Percentiles rank a stretch among this genome's conserved stretches.
These are phyloP conservation scores for Myotis vivesi DNA, from an alignment of 2,797 vertebrate genomes.

Conservation along the genomic window DNA sequence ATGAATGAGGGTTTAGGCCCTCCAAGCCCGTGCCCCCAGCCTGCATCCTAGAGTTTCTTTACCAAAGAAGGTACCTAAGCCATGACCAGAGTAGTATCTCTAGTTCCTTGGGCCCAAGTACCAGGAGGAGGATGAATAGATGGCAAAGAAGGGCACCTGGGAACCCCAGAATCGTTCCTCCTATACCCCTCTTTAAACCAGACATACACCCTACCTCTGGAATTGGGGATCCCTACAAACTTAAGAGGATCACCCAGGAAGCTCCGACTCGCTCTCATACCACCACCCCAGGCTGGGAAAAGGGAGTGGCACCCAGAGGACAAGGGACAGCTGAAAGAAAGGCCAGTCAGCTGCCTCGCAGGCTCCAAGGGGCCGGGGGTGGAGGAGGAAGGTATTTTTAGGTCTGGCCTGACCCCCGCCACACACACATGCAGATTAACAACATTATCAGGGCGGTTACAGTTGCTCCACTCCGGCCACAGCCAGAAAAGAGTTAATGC, in stretches of 20 bases:
- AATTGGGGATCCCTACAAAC: neutral
- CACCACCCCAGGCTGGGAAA: constrained; percentile 12
- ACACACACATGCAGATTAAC: constrained; percentile 54
- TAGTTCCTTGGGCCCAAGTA: neutral
- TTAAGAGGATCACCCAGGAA: neutral
- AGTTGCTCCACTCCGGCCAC: constrained; percentile 26
- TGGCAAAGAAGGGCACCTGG: neutral
- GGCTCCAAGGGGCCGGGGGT: constrained; percentile 69
- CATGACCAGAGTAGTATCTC: neutral
- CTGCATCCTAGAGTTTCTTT: constrained; percentile 34
- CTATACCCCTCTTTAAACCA: neutral
- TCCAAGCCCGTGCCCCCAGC: neutral
- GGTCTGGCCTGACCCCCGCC: constrained; percentile 65
- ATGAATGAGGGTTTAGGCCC: neutral
- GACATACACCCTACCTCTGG: neutral
- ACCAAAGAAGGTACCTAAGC: neutral
- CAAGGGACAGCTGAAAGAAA: constrained; percentile 78
- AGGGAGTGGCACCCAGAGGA: constrained; percentile 76
- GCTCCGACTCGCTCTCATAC: neutral
- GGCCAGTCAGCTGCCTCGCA: constrained; percentile 73
- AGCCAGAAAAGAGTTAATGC: constrained; percentile 68
- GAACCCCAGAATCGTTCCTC: neutral
- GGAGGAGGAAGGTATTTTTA: constrained; percentile 76
- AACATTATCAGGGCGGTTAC: constrained; percentile 39
- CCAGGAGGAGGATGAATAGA: neutral